phyloP scores from a whole-genome alignment of 2,797 vertebrate species.

The Nothura maculosa region DNA sequence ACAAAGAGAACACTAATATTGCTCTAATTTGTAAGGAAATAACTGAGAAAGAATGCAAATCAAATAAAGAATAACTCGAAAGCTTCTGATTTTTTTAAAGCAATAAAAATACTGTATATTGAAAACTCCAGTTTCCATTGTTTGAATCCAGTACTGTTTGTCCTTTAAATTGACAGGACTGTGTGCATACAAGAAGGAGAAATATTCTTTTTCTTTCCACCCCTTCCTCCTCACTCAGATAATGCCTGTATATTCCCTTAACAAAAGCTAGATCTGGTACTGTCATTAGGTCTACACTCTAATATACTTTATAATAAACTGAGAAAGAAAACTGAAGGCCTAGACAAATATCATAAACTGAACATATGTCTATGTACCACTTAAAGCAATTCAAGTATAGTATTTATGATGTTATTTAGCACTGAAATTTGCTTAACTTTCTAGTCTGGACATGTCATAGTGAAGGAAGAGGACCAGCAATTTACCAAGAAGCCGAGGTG shows the following conservation, averaged over 20 bases:
- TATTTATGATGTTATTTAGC: neutral
- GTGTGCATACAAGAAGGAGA: neutral
- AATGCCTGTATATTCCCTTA: neutral
- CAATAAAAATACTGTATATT: neutral
- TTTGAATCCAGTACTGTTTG: neutral
- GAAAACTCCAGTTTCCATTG: constrained; percentile 1
- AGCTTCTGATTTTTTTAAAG: constrained; percentile 6
- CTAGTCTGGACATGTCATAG: neutral
- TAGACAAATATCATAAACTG: neutral
- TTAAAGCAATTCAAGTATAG: neutral
- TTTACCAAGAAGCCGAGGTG: neutral
- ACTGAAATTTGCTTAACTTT: constrained; percentile 1
- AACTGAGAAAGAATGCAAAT: neutral
- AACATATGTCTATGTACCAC: neutral
- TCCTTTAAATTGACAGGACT: neutral
- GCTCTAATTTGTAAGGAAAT: neutral
- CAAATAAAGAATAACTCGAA: neutral
- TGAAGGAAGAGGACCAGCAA: neutral
- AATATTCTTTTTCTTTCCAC: neutral
- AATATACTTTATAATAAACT: neutral
- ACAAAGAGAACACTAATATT: neutral
- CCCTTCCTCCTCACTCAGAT: neutral
- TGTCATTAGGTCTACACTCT: neutral
- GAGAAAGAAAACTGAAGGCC: constrained; percentile 38
- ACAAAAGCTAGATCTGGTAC: neutral